Evolutionary conservation across 37 sponge, comb jelly and placozoan genomes (phyloP).

Genomic region (Oopsacas minuta): DNA sequence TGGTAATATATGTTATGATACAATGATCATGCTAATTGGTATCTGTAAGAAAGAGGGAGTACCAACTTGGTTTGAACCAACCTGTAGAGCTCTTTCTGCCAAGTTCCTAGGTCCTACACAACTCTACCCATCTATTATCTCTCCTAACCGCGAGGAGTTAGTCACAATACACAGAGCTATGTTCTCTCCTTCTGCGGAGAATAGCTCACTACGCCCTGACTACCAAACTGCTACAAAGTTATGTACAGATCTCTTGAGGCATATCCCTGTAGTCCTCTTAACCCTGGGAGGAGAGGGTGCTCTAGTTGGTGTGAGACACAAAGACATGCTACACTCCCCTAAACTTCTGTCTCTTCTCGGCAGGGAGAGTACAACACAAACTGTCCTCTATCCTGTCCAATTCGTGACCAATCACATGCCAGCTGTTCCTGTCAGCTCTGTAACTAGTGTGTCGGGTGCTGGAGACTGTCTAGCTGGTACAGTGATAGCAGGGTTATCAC

Average conservation of each 20-base stretch:
- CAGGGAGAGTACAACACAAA: neutral
- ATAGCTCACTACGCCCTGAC: neutral
- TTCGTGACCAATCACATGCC: conserved; percentile 43
- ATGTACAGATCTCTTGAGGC: conserved; percentile 23
- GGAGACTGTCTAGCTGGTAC: conserved; percentile 81
- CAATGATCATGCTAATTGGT: neutral
- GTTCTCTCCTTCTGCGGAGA: conserved; percentile 18
- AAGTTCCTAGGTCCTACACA: conserved; percentile 27
- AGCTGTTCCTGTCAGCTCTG: conserved; percentile 32
- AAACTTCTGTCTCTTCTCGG: neutral
- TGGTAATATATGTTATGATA: neutral
- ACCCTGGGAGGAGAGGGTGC: conserved; percentile 76
- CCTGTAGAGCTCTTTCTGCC: conserved; percentile 35
- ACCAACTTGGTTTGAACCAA: conserved; percentile 63
- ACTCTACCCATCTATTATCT: conserved; percentile 17
- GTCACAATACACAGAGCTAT: conserved; percentile 27
- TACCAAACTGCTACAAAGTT: neutral
- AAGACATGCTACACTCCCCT: neutral
- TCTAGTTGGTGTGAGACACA: conserved; percentile 18
- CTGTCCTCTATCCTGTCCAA: neutral
- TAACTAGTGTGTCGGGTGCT: conserved; percentile 69
- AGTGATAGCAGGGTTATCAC: conserved; percentile 24
- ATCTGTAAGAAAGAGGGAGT: neutral
- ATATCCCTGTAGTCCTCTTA: conserved; percentile 41
- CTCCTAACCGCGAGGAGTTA: conserved; percentile 67